Conservation (phyloP, 2,113 vertebrate species). For the Lutjanus erythropterus region DNA sequence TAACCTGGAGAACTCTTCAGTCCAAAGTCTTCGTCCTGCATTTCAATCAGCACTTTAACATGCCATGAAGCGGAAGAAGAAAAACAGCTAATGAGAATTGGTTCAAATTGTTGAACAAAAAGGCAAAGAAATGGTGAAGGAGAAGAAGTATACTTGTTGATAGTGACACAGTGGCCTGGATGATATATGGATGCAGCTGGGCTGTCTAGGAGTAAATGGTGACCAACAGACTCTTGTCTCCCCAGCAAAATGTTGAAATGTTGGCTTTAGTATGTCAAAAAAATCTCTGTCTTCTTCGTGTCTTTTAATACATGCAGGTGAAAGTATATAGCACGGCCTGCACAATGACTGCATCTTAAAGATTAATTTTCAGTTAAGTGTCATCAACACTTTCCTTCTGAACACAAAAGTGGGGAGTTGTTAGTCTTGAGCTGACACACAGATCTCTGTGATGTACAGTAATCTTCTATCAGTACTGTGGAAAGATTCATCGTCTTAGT, state of each 20-base stretch:
- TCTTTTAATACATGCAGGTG: conserved; percentile 7
- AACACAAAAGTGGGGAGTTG: conserved; percentile 12
- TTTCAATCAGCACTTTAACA: conserved; percentile 87
- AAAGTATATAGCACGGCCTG: background rate
- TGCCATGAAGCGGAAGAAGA: conserved; percentile 80
- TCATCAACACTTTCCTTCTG: conserved; percentile 15
- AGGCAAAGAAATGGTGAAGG: conserved; percentile 60
- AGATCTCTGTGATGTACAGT: background rate
- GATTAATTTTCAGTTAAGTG: conserved; percentile 15
- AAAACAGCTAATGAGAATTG: conserved; percentile 77
- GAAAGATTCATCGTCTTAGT: background rate
- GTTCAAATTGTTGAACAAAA: conserved; percentile 64
- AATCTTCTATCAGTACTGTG: conserved; percentile 4
- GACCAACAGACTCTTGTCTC: conserved; percentile 6
- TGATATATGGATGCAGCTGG: conserved; percentile 61
- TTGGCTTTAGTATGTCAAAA: background rate
- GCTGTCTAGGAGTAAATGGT: conserved; percentile 30
- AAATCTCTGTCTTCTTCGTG: background rate
- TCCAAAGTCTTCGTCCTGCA: conserved; percentile 85
- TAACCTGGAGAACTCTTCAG: conserved; percentile 86
- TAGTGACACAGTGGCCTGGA: conserved; percentile 56
- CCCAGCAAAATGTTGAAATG: background rate
- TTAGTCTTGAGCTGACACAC: conserved; percentile 28
- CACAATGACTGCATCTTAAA: conserved; percentile 18
- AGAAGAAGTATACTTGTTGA: conserved; percentile 58